Evolutionary conservation across 23 tunicate species (phyloP), one percentile per base, ranked within the genome.

Genomic region (Ascidia mentula): DNA sequence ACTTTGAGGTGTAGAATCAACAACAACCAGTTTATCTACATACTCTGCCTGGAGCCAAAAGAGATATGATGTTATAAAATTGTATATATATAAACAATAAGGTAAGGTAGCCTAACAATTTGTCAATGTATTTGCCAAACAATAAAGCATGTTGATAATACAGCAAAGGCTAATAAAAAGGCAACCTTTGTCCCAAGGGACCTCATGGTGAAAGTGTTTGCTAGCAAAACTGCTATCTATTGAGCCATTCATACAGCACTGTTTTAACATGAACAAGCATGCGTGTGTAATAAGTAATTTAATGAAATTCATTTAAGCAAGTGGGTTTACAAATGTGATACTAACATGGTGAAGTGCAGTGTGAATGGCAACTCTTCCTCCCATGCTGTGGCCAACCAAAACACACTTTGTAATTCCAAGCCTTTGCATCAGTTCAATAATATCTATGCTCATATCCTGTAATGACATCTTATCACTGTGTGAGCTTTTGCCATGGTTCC

Each of bases 341-440:
- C 82, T 30, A 60, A 86, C 90, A 17, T 82, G 20, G 31, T 35
- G 42, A 22, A 93, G 80, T 22, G 98, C 98, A 26, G 89, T 84
- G 76, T 76, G 76, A 86, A 93, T 87, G 9, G 98, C 87, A 34
- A 78, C 81, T 37, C 98, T 61, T 76, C 89, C 98, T 3, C 98
- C 98, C 84, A 93, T 78, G 59, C 93, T 88, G 40, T 93, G 98
- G 8, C 98, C 98, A 40, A 93, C 32, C 32, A 93, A 84, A 26
- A 84, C 83, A 84, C 98, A 93, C 77, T 84, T 84, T 32, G 76
- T 46, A 3, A 85, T 80, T 0, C 72, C 38, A 28, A 93, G 59
- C 9, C 8, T 24, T 45, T 93, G 80, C 37, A 93, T 80, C 6
- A 93, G 72, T 36, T 84, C 40, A 13, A 81, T 18, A 8, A 69